A percentile compares a stretch with the other conserved stretches of the same genome.
Evolutionary conservation across 2,797 vertebrate genomes (phyloP).

Genomic region (Eurystomus glaucurus): DNA sequence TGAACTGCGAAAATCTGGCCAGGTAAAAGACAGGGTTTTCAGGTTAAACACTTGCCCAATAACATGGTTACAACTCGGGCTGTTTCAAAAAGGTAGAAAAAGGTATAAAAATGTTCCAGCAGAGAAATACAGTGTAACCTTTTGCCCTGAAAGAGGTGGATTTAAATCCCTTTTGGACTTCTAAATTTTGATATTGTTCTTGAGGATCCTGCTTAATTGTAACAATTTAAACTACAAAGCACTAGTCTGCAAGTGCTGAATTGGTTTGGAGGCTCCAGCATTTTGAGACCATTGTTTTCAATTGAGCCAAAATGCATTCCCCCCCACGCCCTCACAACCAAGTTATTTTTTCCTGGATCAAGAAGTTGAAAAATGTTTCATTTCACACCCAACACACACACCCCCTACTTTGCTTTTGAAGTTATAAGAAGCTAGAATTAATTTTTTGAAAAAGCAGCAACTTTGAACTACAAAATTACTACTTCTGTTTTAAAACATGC

Average conservation of each 20-base stretch:
- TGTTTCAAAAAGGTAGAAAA: background rate
- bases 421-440: background rate
- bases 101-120: background rate
- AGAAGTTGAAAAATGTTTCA: background rate
- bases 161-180: background rate
- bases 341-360: background rate
- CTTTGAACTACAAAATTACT: background rate
- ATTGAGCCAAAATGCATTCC: background rate
- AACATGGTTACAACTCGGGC: background rate
- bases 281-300: background rate
- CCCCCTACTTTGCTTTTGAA: background rate
- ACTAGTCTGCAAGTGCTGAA: background rate
- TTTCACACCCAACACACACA: background rate
- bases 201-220: background rate
- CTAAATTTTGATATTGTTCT: background rate
- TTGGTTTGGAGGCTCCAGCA: background rate
- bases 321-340: background rate
- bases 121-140: background rate
- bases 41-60: background rate
- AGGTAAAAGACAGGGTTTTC: background rate
- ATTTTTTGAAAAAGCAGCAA: background rate
- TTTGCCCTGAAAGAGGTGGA: background rate
- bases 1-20: background rate
- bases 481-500: background rate
- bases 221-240: background rate